Evolutionary conservation across 2,888 invertebrate genomes (phyloP), one percentile per base, ranked within the genome.

Genomic region (Zaprionus lineosus): DNA sequence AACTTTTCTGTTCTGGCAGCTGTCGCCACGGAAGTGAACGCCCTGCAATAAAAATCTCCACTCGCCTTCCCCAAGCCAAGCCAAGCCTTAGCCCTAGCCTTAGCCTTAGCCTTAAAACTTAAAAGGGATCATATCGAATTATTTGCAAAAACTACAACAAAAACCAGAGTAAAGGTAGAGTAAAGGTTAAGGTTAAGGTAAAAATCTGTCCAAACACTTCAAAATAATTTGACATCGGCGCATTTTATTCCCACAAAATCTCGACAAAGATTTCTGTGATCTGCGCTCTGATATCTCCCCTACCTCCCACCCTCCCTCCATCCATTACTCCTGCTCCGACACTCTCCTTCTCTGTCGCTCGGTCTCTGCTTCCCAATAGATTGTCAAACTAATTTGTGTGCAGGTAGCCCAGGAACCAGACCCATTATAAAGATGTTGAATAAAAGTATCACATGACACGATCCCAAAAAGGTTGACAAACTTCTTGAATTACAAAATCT

Each of bases 121-220:
- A 41, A 37, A 58, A 48, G 51, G 51, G 31, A 56, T 69, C 63
- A 74, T 84, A 84, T 84, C 84, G 81, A 84, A 78, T 78, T 84
- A 61, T 78, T 78, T 46, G 76, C 78, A 28, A 64, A 60, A 47
- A 58, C n/a, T n/a, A n/a, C n/a, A 40, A 44, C 47, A 44, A 31
- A 12, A 16, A 33, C 31, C n/a, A n/a, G n/a, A n/a, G n/a, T n/a
- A n/a, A n/a, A n/a, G n/a, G n/a, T n/a, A n/a, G n/a, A n/a, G n/a
- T n/a, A n/a, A n/a, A n/a, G n/a, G n/a, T n/a, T n/a, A 21, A 36
- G 15, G 28, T 7, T 31, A 44, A 44, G 58, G 62, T 34, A 52
- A 72, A 77, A 86, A 84, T 74, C 85, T 89, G 88, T 89, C 88
- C 78, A 89, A 89, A 89, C 88, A 89, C 86, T 87, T 89, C 88